phyloP scores from a whole-genome alignment of 2,888 invertebrate species.

The Vanessa cardui region DNA sequence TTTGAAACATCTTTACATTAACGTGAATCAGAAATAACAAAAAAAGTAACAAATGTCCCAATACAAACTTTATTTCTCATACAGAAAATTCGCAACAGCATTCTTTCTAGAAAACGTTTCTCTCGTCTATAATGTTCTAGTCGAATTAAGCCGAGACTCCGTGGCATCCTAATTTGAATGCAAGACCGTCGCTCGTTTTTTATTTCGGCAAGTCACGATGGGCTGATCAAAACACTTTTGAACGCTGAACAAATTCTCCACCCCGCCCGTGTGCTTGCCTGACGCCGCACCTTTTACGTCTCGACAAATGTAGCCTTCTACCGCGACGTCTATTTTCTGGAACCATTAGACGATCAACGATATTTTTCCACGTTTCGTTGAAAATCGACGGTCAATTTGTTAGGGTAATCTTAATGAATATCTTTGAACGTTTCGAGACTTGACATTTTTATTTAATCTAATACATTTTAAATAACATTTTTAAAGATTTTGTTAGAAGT shows the following conservation, averaged over 20 bases:
- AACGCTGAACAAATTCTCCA: slow-evolving; percentile 26
- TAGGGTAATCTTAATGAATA: no score
- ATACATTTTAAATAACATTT: no score
- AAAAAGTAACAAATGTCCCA: background rate
- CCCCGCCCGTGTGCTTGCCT: slow-evolving; percentile 15
- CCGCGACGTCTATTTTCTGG: slow-evolving; percentile 19
- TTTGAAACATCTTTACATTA: no score
- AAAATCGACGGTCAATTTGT: background rate
- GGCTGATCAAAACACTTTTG: slow-evolving; percentile 62
- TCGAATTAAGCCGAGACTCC: slow-evolving; percentile 7
- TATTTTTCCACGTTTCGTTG: slow-evolving; percentile 11
- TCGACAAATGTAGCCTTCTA: slow-evolving; percentile 17
- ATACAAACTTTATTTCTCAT: background rate
- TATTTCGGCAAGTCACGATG: slow-evolving; percentile 54
- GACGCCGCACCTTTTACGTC: slow-evolving; percentile 17
- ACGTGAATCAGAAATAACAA: background rate
- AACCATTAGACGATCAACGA: slow-evolving; percentile 17
- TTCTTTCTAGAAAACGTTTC: slow-evolving; percentile 4
- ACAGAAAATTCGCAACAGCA: background rate
- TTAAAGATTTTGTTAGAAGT: no score
- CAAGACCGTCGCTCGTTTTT: slow-evolving; percentile 53
- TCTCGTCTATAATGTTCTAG: slow-evolving; percentile 8
- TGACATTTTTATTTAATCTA: no score
- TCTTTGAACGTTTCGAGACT: no score
- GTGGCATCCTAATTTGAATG: slow-evolving; percentile 56